These are phyloP conservation scores for cat (Felis catus) DNA, from an alignment of 2,113 vertebrate genomes.

Conservation along the genomic window F.catus_Fca126_mat1.0 CM031414.1:37189501-37190000, in stretches of 20 bases:
- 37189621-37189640: not conserved
- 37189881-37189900: not conserved
- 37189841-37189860: not conserved
- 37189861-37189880: not conserved
- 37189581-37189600: constrained; percentile 69
- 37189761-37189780: not conserved
- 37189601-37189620: constrained; percentile 68
- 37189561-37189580: constrained; percentile 47
- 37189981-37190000: not conserved
- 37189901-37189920: not conserved
- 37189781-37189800: not conserved
- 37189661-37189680: not conserved
- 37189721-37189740: not conserved
- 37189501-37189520: constrained; percentile 75
- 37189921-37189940: not conserved
- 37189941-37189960: not conserved
- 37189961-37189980: not conserved
- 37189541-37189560: not conserved
- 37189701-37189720: not conserved
- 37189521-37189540: constrained; percentile 75
- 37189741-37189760: not conserved
- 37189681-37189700: not conserved
- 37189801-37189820: not conserved
- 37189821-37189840: not conserved
- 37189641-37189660: not conserved